Evolutionary conservation across 2,888 invertebrate genomes (phyloP).

Genomic region (Limnephilus auricula): DNA sequence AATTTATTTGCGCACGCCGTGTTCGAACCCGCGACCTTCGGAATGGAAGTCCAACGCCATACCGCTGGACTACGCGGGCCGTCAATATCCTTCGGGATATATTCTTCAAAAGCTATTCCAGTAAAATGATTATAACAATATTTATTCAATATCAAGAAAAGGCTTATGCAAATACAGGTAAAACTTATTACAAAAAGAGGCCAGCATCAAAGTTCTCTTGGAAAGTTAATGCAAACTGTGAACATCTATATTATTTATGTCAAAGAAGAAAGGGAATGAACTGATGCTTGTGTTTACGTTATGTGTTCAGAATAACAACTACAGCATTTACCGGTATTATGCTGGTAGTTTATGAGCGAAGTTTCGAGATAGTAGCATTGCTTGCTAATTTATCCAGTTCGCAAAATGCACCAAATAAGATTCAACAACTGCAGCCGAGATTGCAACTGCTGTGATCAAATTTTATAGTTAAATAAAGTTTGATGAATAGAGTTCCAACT

Average conservation of each 20-base stretch:
- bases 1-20: too few relatives aligned
- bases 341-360: constrained; percentile 37
- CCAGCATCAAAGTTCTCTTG: not conserved
- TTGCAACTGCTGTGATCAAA: constrained; percentile 16
- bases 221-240: not conserved
- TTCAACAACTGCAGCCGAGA: not conserved
- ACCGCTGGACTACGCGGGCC: too few relatives aligned
- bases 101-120: too few relatives aligned
- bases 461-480: constrained; percentile 4
- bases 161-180: constrained; percentile 8
- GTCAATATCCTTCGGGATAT: too few relatives aligned
- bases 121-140: not conserved
- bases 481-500: not conserved
- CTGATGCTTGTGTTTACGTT: not conserved
- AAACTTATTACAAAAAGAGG: not conserved
- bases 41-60: too few relatives aligned
- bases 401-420: constrained; percentile 28
- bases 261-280: not conserved
- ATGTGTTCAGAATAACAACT: constrained; percentile 9
- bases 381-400: constrained; percentile 33
- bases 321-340: not conserved
- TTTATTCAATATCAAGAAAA: not conserved
- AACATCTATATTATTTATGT: not conserved
- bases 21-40: too few relatives aligned
- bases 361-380: constrained; percentile 39